Evolutionary conservation across 1,140 invertebrate genomes (phyloP).

Genomic region (Listronotus bonariensis): DNA sequence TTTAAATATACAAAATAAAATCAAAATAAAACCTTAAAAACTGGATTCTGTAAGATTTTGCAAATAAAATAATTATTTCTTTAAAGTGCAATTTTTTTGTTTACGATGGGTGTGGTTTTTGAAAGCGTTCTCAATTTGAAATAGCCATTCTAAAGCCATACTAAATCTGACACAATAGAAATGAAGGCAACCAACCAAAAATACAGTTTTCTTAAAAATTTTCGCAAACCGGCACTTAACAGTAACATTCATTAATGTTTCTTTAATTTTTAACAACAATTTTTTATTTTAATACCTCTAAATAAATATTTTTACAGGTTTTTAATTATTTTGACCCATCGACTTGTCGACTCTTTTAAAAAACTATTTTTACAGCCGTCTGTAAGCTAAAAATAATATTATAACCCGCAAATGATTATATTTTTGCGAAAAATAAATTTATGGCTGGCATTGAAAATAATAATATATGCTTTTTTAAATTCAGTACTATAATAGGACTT

Average conservation of each 20-base stretch:
- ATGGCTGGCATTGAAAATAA: no score
- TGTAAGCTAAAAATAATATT: no score
- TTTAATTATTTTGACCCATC: no score
- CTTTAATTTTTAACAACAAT: no score
- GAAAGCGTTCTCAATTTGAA: slow-evolving; percentile 68
- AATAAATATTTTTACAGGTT: no score
- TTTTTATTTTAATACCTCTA: no score
- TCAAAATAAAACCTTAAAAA: slow-evolving; percentile 16
- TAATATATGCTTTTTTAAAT: no score
- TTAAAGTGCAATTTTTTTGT: slow-evolving; percentile 50
- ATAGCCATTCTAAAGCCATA: slow-evolving; percentile 68
- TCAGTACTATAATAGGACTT: no score
- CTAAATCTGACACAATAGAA: slow-evolving; percentile 65
- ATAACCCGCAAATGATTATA: no score
- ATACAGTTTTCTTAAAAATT: slow-evolving; percentile 52
- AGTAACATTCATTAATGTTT: slow-evolving; percentile 17
- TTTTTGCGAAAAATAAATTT: no score
- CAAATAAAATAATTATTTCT: slow-evolving; percentile 21
- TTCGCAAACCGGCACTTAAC: slow-evolving; percentile 59
- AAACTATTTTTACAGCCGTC: no score
- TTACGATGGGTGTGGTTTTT: slow-evolving; percentile 59
- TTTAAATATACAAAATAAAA: slow-evolving; percentile 3
- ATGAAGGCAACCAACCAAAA: slow-evolving; percentile 59
- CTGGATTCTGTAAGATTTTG: slow-evolving; percentile 22
- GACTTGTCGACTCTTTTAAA: no score